Conservation (phyloP, 2,888 invertebrate genomes). For the Phortica okadai region DNA sequence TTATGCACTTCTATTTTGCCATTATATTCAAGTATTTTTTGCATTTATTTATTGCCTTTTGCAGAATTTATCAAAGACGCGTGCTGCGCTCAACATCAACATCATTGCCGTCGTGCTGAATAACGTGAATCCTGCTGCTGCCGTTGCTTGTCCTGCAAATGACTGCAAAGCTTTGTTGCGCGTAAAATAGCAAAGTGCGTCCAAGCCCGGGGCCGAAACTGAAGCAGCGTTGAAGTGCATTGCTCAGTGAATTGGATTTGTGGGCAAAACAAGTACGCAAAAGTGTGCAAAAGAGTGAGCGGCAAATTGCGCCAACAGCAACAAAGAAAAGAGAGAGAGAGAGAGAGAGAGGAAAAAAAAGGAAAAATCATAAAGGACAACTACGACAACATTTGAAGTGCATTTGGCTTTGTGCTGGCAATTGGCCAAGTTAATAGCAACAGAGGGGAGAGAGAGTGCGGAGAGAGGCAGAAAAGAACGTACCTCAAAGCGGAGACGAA, state of each 20-base stretch:
- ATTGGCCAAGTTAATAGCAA: slow-evolving; percentile 70
- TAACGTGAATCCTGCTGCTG: neutral
- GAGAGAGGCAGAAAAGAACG: neutral
- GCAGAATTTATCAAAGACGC: no score
- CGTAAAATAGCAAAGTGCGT: neutral
- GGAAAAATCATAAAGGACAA: neutral
- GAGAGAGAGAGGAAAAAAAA: neutral
- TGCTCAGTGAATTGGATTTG: neutral
- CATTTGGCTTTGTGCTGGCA: slow-evolving; percentile 59
- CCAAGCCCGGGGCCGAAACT: neutral
- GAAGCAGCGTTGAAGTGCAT: neutral
- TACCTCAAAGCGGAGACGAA: neutral
- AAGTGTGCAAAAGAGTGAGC: neutral
- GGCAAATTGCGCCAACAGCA: neutral
- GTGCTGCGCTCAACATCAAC: neutral
- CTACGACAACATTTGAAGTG: slow-evolving; percentile 12
- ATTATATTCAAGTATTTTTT: slow-evolving; percentile 4
- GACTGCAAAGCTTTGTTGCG: slow-evolving; percentile 25
- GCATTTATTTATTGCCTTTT: neutral
- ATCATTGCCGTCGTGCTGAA: neutral
- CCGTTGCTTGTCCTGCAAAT: slow-evolving; percentile 8
- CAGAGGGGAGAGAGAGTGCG: neutral
- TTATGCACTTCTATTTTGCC: neutral
- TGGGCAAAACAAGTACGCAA: neutral
- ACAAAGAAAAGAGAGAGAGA: neutral